A percentile compares a stretch with the other conserved stretches of the same genome.
Conservation (phyloP, 1,140 invertebrate species). For the Heliconius hewitsoni region DNA sequence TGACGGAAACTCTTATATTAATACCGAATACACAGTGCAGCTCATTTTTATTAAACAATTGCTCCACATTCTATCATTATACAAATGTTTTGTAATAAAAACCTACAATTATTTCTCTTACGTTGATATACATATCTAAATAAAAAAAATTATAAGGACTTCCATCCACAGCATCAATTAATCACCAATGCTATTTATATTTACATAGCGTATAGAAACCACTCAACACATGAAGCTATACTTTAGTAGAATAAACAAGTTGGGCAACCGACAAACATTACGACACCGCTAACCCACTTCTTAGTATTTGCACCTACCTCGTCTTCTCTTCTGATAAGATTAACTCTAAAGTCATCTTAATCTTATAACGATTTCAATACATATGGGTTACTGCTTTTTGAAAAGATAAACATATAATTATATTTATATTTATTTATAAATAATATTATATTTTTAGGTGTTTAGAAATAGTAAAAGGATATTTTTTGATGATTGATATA, state of each 20-base stretch:
- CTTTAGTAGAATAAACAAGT: conserved; percentile 16
- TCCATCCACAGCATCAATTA: not conserved
- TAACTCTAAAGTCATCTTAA: not conserved
- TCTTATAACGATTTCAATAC: not conserved
- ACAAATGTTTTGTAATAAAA: too few species aligned
- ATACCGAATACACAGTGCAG: too few species aligned
- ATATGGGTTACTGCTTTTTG: not conserved
- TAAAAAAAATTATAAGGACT: too few species aligned
- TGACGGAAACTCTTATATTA: too few species aligned
- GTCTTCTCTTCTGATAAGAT: conserved; percentile 23
- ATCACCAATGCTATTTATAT: not conserved
- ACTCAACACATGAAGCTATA: not conserved
- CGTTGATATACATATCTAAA: too few species aligned
- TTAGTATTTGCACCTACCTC: conserved; percentile 26
- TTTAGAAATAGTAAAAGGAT: too few species aligned
- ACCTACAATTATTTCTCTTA: too few species aligned
- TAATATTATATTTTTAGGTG: not conserved
- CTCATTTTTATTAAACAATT: too few species aligned
- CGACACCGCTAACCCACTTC: conserved; percentile 21
- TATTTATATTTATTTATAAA: not conserved
- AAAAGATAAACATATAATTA: not conserved
- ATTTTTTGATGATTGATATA: too few species aligned
- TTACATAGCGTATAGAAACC: not conserved
- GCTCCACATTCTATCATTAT: too few species aligned
- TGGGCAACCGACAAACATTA: conserved; percentile 22